Evolutionary conservation across 2,888 invertebrate species (phyloP), one percentile per base, ranked within the genome.

Genomic region (Ichneumoninae sp.): DNA sequence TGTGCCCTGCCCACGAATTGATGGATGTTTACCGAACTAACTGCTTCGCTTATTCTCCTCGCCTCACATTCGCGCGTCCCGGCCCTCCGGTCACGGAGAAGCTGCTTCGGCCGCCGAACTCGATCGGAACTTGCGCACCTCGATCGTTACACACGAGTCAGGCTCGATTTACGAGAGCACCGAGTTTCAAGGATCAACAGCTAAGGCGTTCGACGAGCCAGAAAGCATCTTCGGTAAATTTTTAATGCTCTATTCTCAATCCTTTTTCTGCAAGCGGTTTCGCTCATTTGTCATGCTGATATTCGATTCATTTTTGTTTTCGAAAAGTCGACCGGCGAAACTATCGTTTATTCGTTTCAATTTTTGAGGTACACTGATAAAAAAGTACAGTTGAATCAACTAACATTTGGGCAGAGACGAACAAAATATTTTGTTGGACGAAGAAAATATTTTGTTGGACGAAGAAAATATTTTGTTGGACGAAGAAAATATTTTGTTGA

Each of bases 21-120:
- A 93, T 93, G 91, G 91, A 93, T 93, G 92, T 92, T 92, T 92
- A 90, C 91, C 88, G 83, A 91, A 90, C 89, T 89, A 91, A 90
- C 90, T 89, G 87, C 89, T 86, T 86, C 82, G 80, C 79, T 71
- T 83, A 79, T 68, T 62, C 40, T 74, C 52, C 22, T 74, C 57
- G 47, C 47, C 69, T 75, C 57, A 30, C 30, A 6, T 44, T 30
- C 50, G 62, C 69, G 44, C 80, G 62, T 57, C 65, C 33, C 19
- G 19, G 65, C 83, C 86, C 87, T 71, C 68, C 62, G 86, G 88
- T 86, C 82, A 87, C 72, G 71, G 50, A 75, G 62, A 54, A 77
- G 89, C 89, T 88, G 89, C 90, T 77, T 87, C 81, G 80, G 82
- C 80, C 86, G 84, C 84, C 57, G 26, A 87, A 84, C 82, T 80